Evolutionary conservation across 2,888 invertebrate species (phyloP).

Genomic region (Megalurothrips usitatus): DNA sequence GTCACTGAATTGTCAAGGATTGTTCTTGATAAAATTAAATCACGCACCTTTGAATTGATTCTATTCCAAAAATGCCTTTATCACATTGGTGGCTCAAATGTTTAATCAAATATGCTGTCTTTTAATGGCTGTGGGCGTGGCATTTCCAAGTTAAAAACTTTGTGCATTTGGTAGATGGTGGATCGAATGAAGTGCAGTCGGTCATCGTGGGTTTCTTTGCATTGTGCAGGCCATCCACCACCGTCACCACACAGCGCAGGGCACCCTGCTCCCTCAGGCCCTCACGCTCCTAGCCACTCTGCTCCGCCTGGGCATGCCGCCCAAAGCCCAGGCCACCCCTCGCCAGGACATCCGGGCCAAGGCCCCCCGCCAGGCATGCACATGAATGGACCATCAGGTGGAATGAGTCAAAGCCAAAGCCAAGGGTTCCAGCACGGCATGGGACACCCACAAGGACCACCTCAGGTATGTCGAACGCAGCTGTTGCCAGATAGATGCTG

Average conservation of each 20-base stretch:
- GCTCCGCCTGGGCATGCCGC: neutral
- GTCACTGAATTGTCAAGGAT: neutral
- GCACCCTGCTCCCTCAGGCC: neutral
- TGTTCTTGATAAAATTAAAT: no score
- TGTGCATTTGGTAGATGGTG: no score
- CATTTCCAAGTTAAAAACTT: no score
- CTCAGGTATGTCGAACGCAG: constrained; percentile 25
- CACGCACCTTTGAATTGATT: no score
- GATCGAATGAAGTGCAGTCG: no score
- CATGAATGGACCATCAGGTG: constrained; percentile 40
- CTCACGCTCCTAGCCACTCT: neutral
- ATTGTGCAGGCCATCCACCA: neutral
- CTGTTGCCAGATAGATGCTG: no score
- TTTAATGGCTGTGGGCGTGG: no score
- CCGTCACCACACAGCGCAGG: neutral
- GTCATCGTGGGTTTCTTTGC: no score
- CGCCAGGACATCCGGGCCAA: constrained; percentile 32
- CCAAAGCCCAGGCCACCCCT: neutral
- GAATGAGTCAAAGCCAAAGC: constrained; percentile 32
- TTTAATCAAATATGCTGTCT: no score
- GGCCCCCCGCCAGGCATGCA: constrained; percentile 47
- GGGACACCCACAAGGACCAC: constrained; percentile 49
- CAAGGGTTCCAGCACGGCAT: constrained; percentile 40
- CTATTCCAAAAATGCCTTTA: no score
- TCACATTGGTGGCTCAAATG: no score